Percentiles rank a stretch among this genome's conserved stretches.
These are phyloP conservation scores for Eubasilissa regina DNA, from an alignment of 1,140 invertebrate genomes.

Conservation along the genomic window DNA sequence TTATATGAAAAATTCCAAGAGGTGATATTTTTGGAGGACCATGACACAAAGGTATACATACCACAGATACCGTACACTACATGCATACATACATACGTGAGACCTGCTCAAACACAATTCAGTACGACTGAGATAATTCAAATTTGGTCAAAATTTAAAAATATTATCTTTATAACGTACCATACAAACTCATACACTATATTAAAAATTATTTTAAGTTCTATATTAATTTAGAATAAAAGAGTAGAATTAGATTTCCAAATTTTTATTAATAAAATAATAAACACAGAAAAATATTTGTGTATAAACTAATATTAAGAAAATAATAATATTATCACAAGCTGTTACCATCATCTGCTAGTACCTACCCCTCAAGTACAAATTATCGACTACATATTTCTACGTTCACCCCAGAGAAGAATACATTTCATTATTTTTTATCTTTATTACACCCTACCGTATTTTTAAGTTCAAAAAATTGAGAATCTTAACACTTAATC, in stretches of 20 bases:
- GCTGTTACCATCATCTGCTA: slow-evolving; percentile 8
- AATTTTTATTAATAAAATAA: slow-evolving; percentile 12
- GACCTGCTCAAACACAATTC: no score
- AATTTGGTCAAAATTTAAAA: no score
- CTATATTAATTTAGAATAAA: neutral
- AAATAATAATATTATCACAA: slow-evolving; percentile 46
- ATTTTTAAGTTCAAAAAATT: slow-evolving; percentile 42
- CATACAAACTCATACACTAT: no score
- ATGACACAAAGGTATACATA: no score
- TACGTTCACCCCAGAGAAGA: slow-evolving; percentile 1
- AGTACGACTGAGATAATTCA: no score
- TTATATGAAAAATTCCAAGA: no score
- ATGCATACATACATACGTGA: no score
- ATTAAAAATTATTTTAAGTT: neutral
- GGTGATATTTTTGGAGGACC: no score
- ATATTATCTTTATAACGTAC: no score
- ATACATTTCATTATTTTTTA: neutral
- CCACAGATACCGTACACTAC: no score
- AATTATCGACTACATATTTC: slow-evolving; percentile 24
- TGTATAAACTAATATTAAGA: slow-evolving; percentile 17
- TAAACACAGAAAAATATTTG: slow-evolving; percentile 6
- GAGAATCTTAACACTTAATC: slow-evolving; percentile 49
- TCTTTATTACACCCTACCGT: slow-evolving; percentile 8
- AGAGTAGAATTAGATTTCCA: slow-evolving; percentile 4
- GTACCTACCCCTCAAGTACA: slow-evolving; percentile 3